Conservation (phyloP, 2,888 invertebrate species). For the Anaspis maculata region DNA sequence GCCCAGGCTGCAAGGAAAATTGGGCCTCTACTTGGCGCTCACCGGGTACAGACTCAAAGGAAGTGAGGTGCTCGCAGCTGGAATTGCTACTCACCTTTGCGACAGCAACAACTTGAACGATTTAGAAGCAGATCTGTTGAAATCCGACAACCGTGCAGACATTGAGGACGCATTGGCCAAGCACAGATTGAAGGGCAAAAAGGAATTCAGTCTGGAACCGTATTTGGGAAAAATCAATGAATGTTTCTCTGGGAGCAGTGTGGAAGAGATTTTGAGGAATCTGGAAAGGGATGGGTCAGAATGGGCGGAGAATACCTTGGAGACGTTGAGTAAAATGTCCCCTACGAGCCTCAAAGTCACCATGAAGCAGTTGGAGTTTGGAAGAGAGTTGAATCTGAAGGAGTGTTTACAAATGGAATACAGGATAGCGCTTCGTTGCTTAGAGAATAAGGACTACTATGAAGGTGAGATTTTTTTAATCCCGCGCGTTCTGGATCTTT, state of each 20-base stretch:
- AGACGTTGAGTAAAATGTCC: conserved; percentile 70
- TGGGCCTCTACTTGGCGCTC: conserved; percentile 85
- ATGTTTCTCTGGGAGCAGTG: conserved; percentile 62
- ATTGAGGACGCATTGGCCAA: conserved; percentile 53
- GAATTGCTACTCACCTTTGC: conserved; percentile 88
- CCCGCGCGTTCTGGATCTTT: too few species aligned
- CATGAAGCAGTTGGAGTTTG: conserved; percentile 66
- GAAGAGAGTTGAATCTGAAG: conserved; percentile 61
- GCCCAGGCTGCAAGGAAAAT: conserved; percentile 72
- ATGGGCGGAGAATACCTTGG: conserved; percentile 68
- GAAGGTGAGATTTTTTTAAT: too few species aligned
- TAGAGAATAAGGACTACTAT: conserved; percentile 68
- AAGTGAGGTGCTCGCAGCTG: conserved; percentile 74
- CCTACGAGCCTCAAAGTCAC: conserved; percentile 91
- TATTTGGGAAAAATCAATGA: conserved; percentile 68
- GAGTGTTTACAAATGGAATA: conserved; percentile 90
- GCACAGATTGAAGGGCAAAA: conserved; percentile 42
- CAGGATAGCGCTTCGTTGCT: conserved; percentile 60
- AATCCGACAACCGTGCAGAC: conserved; percentile 45
- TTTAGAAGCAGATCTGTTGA: conserved; percentile 56
- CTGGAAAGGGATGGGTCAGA: conserved; percentile 71
- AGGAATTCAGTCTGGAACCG: conserved; percentile 59
- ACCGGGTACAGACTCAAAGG: conserved; percentile 64
- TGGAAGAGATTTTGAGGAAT: conserved; percentile 72
- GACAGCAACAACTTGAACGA: conserved; percentile 54